Conservation (phyloP, 1,140 invertebrate genomes). For the Ladona fulva region DNA sequence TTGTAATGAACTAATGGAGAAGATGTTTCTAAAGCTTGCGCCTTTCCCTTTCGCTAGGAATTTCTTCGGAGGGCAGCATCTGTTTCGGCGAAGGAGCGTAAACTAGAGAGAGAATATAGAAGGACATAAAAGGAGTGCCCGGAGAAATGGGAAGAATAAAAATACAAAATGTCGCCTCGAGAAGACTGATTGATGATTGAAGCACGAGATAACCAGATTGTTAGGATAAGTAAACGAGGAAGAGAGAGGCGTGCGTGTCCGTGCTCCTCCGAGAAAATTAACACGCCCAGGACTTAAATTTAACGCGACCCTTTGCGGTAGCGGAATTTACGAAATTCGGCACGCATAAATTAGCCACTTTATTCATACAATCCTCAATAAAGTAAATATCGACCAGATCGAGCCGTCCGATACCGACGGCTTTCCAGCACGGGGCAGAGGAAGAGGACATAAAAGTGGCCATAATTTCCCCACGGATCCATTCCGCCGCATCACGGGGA, state of each 20-base stretch:
- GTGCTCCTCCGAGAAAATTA: background rate
- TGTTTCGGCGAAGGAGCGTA: too few relatives aligned
- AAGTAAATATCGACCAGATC: background rate
- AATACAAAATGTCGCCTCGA: background rate
- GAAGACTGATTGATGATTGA: background rate
- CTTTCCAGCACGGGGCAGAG: too few relatives aligned
- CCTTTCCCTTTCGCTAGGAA: too few relatives aligned
- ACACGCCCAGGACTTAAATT: background rate
- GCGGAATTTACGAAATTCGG: constrained; percentile 4
- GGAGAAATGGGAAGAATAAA: background rate
- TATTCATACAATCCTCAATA: background rate
- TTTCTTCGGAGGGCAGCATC: too few relatives aligned
- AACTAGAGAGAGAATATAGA: background rate
- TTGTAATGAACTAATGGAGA: too few relatives aligned
- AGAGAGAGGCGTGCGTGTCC: background rate
- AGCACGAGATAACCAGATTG: background rate
- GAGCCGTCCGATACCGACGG: background rate
- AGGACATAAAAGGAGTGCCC: background rate
- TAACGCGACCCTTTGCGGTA: background rate
- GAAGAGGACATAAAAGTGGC: too few relatives aligned
- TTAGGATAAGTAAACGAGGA: background rate
- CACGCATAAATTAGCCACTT: background rate
- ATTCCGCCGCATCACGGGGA: too few relatives aligned
- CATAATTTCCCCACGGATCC: too few relatives aligned
- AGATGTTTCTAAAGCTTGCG: too few relatives aligned